phyloP scores from a whole-genome alignment of 2,888 invertebrate species.

The Agrotis clavis region DNA sequence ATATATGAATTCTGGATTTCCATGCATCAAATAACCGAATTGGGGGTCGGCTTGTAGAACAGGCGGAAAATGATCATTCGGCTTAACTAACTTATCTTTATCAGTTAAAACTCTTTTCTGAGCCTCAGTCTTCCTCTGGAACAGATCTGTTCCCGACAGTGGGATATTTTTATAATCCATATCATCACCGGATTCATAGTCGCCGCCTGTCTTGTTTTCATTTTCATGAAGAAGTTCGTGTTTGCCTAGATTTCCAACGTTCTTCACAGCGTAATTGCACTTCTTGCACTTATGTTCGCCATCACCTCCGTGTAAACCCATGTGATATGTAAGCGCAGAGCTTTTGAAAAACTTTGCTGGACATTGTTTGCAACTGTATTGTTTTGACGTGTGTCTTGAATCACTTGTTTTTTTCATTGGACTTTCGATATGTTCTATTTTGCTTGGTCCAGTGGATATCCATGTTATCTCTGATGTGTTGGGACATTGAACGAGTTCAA shows the following conservation, averaged over 20 bases:
- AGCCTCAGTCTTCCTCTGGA: constrained; percentile 92
- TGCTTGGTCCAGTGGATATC: constrained; percentile 82
- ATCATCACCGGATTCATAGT: constrained; percentile 89
- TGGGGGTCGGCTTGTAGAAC: constrained; percentile 92
- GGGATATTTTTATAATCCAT: constrained; percentile 90
- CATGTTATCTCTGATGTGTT: constrained; percentile 82
- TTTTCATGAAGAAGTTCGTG: constrained; percentile 92
- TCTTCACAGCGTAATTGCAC: constrained; percentile 94
- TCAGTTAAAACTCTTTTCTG: constrained; percentile 88
- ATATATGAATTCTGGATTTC: constrained; percentile 95
- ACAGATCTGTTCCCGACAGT: constrained; percentile 92
- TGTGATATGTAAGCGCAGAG: constrained; percentile 93
- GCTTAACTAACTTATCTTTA: constrained; percentile 88
- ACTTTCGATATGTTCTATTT: constrained; percentile 73
- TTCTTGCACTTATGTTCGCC: constrained; percentile 93
- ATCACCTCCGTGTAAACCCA: constrained; percentile 92
- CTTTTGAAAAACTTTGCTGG: constrained; percentile 94
- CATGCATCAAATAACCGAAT: constrained; percentile 93
- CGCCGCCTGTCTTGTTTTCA: constrained; percentile 79
- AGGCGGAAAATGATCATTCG: constrained; percentile 90
- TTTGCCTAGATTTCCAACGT: constrained; percentile 92
- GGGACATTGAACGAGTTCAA: constrained; percentile 83
- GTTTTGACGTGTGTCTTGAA: constrained; percentile 80
- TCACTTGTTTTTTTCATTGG: constrained; percentile 75
- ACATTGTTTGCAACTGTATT: constrained; percentile 92